Evolutionary conservation across 2,888 invertebrate genomes (phyloP), one percentile per base, ranked within the genome.

Genomic region (Cosmorhoe ocellata): DNA sequence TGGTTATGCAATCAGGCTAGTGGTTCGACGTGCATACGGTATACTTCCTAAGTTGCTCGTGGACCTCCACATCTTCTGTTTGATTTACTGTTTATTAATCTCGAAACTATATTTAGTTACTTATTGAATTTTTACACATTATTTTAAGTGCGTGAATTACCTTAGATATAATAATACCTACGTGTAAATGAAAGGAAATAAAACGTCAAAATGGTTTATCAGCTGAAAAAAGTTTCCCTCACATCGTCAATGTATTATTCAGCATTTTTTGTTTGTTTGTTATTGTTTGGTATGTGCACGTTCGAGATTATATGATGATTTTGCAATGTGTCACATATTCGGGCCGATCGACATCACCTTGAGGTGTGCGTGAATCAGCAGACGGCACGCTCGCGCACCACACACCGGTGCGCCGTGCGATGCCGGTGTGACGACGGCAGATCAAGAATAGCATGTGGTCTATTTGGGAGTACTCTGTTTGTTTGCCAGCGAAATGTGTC

Each of bases 401-500:
- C 48, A 49, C 48, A n/a, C n/a, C n/a, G n/a, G n/a, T n/a, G n/a
- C n/a, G n/a, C 53, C 48, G 44, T 53, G 44, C 47, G 42, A 39
- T 43, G 47, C 36, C 85, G 85, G 84, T 81, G 82, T 84, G 86
- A 83, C 86, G 86, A 79, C 71, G 78, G 71, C 70, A 72, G 77
- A 75, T 80, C 81, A 75, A 88, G 84, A 90, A 90, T 90, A 90
- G 90, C 82, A 57, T 76, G 76, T 74, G 84, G 73, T 82, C 89
- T 89, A 89, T 90, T 90, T 90, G 84, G 79, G 82, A 85, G 78
- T 82, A 79, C 81, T 84, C 72, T 71, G 86, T 86, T 85, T 88
- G 89, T 89, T 89, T 90, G 89, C 90, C 90, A 90, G 86, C 82
- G 73, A 89, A 82, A 88, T 90, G 90, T 90, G 90, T 90, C 90